Evolutionary conservation across 2,113 vertebrate genomes (phyloP).

Genomic region (Mystacornis crossleyi): DNA sequence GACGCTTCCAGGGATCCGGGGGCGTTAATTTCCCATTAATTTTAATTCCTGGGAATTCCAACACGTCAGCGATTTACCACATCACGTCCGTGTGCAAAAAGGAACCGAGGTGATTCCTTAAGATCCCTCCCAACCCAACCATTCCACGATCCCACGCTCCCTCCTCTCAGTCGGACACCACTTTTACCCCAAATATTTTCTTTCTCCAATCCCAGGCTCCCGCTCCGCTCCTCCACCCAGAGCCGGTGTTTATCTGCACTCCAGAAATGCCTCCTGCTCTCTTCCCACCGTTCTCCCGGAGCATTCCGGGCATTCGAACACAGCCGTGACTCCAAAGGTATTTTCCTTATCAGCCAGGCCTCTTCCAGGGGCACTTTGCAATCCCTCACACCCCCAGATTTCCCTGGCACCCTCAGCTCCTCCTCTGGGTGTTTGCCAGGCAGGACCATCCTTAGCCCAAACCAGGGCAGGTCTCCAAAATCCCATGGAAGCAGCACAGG

Average conservation of each 20-base stretch:
- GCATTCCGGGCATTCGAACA: background rate
- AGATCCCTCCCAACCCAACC: background rate
- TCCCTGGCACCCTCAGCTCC: background rate
- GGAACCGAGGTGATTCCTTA: fast-evolving
- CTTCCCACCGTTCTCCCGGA: background rate
- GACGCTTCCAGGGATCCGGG: background rate
- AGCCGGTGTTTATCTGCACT: background rate
- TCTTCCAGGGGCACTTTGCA: background rate
- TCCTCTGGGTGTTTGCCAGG: background rate
- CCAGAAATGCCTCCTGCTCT: background rate
- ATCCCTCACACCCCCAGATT: background rate
- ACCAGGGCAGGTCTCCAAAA: fast-evolving
- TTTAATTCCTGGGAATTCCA: background rate
- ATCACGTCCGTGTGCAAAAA: fast-evolving
- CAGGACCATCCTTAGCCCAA: background rate
- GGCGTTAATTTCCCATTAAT: background rate
- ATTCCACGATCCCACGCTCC: fast-evolving
- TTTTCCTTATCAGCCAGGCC: background rate
- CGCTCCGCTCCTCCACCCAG: background rate
- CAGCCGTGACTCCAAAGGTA: background rate
- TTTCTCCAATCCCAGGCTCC: background rate
- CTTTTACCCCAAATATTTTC: background rate
- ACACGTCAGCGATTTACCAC: background rate
- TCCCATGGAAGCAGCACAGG: fast-evolving
- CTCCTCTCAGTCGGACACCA: background rate